These are phyloP conservation scores for Synanceia verrucosa DNA, from an alignment of 2,797 vertebrate genomes.

Conservation along the genomic window DNA sequence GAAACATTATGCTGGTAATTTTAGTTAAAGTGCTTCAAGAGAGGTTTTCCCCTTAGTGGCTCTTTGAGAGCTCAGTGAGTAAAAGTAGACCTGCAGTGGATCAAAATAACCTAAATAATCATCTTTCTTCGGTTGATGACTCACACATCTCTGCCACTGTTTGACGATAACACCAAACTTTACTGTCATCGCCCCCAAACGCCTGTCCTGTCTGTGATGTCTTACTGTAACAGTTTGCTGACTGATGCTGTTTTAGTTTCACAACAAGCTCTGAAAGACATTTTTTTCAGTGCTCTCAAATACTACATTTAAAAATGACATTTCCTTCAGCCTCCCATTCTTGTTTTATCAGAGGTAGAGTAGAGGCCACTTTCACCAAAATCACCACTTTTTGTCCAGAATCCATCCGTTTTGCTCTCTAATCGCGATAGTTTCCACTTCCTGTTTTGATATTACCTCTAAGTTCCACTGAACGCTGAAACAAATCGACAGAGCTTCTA, in stretches of 20 bases:
- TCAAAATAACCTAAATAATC: constrained; percentile 57
- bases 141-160: constrained; percentile 32
- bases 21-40: constrained; percentile 12
- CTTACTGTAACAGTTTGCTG: constrained; percentile 12
- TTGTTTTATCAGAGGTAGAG: no score
- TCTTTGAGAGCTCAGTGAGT: constrained; percentile 23
- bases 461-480: no score
- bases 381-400: no score
- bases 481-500: no score
- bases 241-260: constrained; percentile 20
- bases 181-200: constrained; percentile 33
- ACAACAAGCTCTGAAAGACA: not conserved
- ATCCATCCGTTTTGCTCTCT: no score
- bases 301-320: not conserved
- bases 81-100: constrained; percentile 40
- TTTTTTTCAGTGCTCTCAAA: not conserved
- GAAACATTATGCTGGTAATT: not conserved
- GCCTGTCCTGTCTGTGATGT: constrained; percentile 3
- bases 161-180: constrained; percentile 48
- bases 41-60: constrained; percentile 36
- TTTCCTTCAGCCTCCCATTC: no score
- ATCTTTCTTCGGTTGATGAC: constrained; percentile 61
- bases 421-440: no score
- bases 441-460: no score
- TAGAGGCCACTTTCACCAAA: no score